These are phyloP conservation scores for Drosophila melanosoma DNA, from an alignment of 2,888 invertebrate genomes.

Conservation along the genomic window DNA sequence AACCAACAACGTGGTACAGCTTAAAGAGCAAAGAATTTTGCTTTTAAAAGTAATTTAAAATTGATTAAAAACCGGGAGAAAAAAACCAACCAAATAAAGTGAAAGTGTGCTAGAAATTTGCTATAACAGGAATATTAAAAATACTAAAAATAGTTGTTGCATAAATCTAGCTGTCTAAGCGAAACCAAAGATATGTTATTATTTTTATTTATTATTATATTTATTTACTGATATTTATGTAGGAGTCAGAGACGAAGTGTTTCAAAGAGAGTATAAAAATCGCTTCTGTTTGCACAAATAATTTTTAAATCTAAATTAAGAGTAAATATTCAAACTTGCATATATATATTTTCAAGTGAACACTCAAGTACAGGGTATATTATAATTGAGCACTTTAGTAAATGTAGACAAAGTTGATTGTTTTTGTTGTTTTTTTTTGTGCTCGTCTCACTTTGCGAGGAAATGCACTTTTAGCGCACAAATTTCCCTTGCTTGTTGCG, in stretches of 20 bases:
- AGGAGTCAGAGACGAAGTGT: not conserved
- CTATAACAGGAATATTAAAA: not conserved
- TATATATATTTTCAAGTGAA: not conserved
- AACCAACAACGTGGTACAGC: not conserved
- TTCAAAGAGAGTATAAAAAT: too few relatives aligned
- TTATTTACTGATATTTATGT: not conserved
- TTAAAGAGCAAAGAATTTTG: not conserved
- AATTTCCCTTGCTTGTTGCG: slow-evolving; percentile 79
- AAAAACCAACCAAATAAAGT: not conserved
- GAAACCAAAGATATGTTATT: not conserved
- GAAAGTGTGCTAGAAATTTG: not conserved
- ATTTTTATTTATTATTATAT: too few relatives aligned
- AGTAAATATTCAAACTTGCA: not conserved
- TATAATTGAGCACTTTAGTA: slow-evolving; percentile 23
- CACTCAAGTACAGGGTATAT: slow-evolving; percentile 30
- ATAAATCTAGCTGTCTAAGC: not conserved
- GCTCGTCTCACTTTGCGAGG: slow-evolving; percentile 69
- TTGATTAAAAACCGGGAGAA: not conserved
- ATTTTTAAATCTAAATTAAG: not conserved
- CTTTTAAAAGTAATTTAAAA: not conserved
- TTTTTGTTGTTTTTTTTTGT: slow-evolving; percentile 42
- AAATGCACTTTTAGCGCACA: slow-evolving; percentile 75
- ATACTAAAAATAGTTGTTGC: not conserved
- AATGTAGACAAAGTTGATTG: slow-evolving; percentile 25
- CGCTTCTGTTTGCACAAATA: too few relatives aligned